phyloP scores from a whole-genome alignment of 2,113 vertebrate species.

The Colistium nudipinnis region DNA sequence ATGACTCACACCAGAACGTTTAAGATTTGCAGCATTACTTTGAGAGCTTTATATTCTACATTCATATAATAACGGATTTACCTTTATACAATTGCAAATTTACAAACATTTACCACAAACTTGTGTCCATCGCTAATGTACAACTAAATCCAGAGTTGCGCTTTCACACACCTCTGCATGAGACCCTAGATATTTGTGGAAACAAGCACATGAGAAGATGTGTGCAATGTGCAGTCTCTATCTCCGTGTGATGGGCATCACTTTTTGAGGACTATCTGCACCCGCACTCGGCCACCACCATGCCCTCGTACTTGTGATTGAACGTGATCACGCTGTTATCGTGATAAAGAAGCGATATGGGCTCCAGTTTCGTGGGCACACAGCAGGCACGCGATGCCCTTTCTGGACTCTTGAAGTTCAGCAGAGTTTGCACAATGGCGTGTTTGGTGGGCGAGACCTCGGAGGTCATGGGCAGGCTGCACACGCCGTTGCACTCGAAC shows the following conservation, averaged over 20 bases:
- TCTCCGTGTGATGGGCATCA: conserved; percentile 12
- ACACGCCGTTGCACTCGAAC: conserved; percentile 91
- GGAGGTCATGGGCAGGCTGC: conserved; percentile 88
- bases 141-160: conserved; percentile 52
- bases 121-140: conserved; percentile 51
- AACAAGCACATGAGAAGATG: conserved; percentile 3
- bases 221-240: conserved; percentile 32
- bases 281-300: conserved; percentile 97
- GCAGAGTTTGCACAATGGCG: conserved; percentile 92
- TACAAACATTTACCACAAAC: conserved; percentile 51
- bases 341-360: conserved; percentile 94
- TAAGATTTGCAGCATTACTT: conserved; percentile 8
- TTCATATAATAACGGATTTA: conserved; percentile 22
- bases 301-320: conserved; percentile 97
- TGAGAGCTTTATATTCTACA: conserved; percentile 25
- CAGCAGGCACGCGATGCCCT: conserved; percentile 92
- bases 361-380: conserved; percentile 94
- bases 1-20: conserved; percentile 5
- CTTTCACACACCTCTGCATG: conserved; percentile 46
- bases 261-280: conserved; percentile 88
- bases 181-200: conserved; percentile 21
- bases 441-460: conserved; percentile 94
- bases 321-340: conserved; percentile 92
- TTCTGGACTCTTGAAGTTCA: conserved; percentile 89
- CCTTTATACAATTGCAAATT: conserved; percentile 63